Evolutionary conservation across 37 sponge, comb jelly and placozoan species (phyloP), one percentile per base, ranked within the genome.

Genomic region (Eunapius fragilis): DNA sequence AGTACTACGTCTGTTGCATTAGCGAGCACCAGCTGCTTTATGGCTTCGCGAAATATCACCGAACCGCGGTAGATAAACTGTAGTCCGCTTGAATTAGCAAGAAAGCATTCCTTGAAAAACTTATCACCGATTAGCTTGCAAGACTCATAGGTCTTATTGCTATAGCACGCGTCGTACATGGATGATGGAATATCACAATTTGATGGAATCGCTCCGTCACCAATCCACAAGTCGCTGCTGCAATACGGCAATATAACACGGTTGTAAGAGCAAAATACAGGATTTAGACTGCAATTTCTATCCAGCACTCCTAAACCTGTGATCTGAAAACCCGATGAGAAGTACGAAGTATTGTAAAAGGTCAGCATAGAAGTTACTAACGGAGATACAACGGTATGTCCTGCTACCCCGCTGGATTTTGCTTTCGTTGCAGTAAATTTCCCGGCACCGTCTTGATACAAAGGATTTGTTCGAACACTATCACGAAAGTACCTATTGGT

Each of bases 51-150:
- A 58, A 93, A 86, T 13, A 96, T 93, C 9, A 69, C 31, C 47
- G 47, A 47, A 0, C 96, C 96, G 22, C 96, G 75, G 31, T 93
- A 93, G 26, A 92, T 90, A 76, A 96, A 93, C 79, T 89, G 89
- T 24, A 80, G 67, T 0, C 58, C 22, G 11, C 37, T 36, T 7
- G 86, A 76, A n/a, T 80, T 37, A 37, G 45, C 89, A 0, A 31
- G 31, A 58, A 77, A 82, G 33, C 88, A 88, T 3, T 41, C 71
- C 0, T 36, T 27, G 45, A 37, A 35, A 35, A 35, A 76, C 36
- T 47, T 49, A 2, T n/a, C 33, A 28, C 80, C 38, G 58, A 58
- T 26, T 72, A 22, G 68, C 58, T 75, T 32, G 25, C 50, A n/a
- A 30, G 49, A 37, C 10, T 79, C 32, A 36, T 24, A 2, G 24